Evolutionary conservation across 2,113 vertebrate species (phyloP), one percentile per base, ranked within the genome.

Genomic region (Cynocephalus volans): DNA sequence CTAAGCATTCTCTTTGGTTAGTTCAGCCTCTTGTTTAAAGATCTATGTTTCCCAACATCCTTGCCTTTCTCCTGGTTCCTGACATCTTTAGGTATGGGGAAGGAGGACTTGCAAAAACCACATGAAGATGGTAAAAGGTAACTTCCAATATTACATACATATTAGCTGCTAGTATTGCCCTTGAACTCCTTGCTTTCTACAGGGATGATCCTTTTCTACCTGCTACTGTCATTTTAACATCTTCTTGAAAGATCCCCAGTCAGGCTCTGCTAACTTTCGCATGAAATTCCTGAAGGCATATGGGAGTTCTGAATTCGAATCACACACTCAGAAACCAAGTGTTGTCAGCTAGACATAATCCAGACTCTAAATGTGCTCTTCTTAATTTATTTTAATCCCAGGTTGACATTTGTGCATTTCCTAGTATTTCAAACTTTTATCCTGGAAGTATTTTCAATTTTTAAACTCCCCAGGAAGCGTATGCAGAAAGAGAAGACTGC

Each of bases 81-180:
- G 58, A 56, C 31, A 12, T 87, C 11, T 60, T 56, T 26, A 17
- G 4, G 6, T 12, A 24, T 28, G 3, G 28, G 3, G 36, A 62
- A 93, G 56, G 9, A 13, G 56, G 9, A 13, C 8, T 50, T 69
- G 0, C 1, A 60, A 14, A 14, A 6, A 36, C 4, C 0, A 45
- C 10, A 11, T 36, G 10, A 4, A 4, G 6, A 0, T 60, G 1
- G 50, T 13, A 54, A 52, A 52, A 28, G 14, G 9, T n/a, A 33
- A 17, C 18, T 24, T 69, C 50, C 2, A 15, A 8, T 11, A 36
- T 41, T 76, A 28, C 1, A 33, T 54, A 2, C 1, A 13, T 23
- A 85, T 18, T 67, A 84, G 24, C 54, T 62, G 2, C 5, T 23
- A 24, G 10, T 31, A 60, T 13, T 48, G 1, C 41, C 12, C 4